phyloP scores from a whole-genome alignment of 2,888 invertebrate genomes.

The Drosophila peninsularis region DNA sequence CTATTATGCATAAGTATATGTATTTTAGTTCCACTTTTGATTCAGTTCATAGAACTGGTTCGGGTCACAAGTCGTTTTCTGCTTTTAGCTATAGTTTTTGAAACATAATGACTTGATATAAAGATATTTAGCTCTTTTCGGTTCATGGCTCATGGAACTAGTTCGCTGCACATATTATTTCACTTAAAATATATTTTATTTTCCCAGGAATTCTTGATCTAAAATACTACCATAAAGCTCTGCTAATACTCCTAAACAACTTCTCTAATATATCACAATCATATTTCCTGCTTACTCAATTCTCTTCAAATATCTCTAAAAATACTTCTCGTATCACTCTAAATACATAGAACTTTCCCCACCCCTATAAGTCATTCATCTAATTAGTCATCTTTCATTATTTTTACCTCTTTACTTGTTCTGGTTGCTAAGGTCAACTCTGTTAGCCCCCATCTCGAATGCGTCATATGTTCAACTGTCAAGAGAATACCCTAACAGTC shows the following conservation, averaged over 20 bases:
- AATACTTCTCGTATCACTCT: neutral
- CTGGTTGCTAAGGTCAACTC: constrained; percentile 48
- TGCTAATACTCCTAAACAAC: too few species aligned
- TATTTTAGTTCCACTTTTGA: neutral
- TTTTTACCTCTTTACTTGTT: constrained; percentile 10
- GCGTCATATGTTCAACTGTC: constrained; percentile 46
- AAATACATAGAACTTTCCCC: neutral
- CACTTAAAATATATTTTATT: neutral
- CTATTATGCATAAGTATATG: neutral
- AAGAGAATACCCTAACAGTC: neutral
- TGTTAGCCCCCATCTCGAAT: constrained; percentile 8
- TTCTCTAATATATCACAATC: neutral
- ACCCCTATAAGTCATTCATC: neutral
- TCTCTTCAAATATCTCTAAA: neutral
- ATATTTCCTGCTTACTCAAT: neutral
- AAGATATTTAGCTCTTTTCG: too few species aligned
- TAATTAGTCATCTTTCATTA: constrained; percentile 43
- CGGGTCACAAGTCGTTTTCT: neutral
- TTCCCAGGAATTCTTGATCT: neutral
- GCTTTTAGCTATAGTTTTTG: neutral
- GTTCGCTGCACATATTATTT: too few species aligned
- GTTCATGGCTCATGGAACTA: too few species aligned
- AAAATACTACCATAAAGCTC: too few species aligned
- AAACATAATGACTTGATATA: too few species aligned
- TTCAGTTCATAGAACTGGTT: neutral